Evolutionary conservation across 2,888 invertebrate genomes (phyloP).

Genomic region (Agrotis segetum): DNA sequence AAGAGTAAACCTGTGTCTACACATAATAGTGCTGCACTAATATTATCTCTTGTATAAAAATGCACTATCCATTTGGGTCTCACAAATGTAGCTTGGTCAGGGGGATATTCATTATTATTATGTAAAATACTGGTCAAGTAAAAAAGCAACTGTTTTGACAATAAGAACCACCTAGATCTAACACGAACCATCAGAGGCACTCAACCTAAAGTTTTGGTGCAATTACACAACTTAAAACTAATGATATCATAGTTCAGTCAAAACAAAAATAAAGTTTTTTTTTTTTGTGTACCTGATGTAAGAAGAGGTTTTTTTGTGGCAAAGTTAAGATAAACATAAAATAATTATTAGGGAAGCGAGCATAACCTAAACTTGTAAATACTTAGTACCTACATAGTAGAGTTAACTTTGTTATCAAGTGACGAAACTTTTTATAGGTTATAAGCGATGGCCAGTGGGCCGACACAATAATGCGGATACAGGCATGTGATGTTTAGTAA

Average conservation of each 20-base stretch:
- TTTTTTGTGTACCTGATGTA: not conserved
- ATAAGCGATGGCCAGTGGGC: not conserved
- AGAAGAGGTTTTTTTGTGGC: too few species aligned
- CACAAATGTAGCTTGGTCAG: not conserved
- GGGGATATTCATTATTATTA: not conserved
- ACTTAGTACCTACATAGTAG: too few species aligned
- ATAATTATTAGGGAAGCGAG: not conserved
- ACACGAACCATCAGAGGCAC: not conserved
- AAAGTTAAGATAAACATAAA: not conserved
- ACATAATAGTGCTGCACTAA: not conserved
- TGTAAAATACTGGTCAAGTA: too few species aligned
- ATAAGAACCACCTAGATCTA: constrained; percentile 3
- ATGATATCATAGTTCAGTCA: not conserved
- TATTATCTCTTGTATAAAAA: not conserved
- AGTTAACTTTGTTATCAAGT: not conserved
- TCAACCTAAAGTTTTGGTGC: constrained; percentile 1
- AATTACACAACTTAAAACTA: not conserved
- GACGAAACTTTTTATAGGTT: not conserved
- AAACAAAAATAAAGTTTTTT: not conserved
- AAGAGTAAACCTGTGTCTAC: not conserved
- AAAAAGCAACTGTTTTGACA: not conserved
- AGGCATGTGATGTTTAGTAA: not conserved
- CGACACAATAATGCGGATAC: not conserved
- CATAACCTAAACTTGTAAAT: constrained; percentile 8
- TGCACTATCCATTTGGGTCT: too few species aligned